phyloP scores from a whole-genome alignment of 1,140 invertebrate genomes.

The Calephelis nemesis region DNA sequence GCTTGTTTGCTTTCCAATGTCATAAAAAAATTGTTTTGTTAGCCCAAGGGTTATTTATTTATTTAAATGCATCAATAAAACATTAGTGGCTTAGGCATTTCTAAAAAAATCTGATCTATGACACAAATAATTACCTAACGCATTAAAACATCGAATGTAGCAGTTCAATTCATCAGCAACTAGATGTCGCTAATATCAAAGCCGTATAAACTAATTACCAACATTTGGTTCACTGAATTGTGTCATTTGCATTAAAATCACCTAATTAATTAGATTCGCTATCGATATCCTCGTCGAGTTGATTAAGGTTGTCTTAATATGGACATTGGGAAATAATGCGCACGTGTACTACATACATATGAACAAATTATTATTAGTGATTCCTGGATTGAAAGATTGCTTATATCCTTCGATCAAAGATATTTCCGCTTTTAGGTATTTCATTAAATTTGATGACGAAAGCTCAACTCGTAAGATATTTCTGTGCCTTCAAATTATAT shows the following conservation, averaged over 20 bases:
- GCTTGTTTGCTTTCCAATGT: no score
- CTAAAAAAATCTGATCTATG: no score
- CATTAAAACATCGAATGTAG: background rate
- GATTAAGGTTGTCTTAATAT: background rate
- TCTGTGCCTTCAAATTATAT: no score
- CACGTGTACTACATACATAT: background rate
- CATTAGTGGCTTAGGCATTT: no score
- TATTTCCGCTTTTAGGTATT: no score
- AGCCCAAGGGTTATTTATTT: no score
- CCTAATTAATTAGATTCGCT: slow-evolving; percentile 1
- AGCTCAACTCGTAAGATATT: no score
- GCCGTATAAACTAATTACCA: background rate
- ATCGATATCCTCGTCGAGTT: background rate
- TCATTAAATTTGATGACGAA: no score
- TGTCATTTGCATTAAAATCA: slow-evolving; percentile 7
- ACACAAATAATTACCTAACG: no score
- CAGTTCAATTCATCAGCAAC: background rate
- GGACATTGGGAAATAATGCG: background rate
- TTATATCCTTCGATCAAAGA: background rate
- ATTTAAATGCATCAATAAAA: no score
- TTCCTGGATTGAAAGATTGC: background rate
- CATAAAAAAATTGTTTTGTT: no score
- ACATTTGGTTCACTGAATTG: background rate
- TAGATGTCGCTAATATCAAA: slow-evolving; percentile 3
- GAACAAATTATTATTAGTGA: background rate